Evolutionary conservation across 2,113 vertebrate species (phyloP), one percentile per base, ranked within the genome.

Genomic region (Orientallactaga bullata): DNA sequence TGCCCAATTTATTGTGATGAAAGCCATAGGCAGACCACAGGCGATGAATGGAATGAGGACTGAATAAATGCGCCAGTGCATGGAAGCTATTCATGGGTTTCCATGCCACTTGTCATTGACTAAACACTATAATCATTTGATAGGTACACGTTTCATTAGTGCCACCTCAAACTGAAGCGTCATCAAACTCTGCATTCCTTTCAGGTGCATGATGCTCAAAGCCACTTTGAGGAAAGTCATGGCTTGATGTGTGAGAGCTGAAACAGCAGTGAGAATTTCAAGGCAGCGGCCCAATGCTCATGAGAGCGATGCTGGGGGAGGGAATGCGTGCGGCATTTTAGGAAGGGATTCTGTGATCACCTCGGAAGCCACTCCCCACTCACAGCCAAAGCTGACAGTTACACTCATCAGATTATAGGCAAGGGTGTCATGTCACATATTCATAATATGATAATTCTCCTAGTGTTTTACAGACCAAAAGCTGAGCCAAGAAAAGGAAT

Each of bases 401-500:
- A 71, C 42, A 72, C 65, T 83, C 85, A 68, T 92, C 92, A 94
- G 96, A 96, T 96, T 96, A 94, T 73, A 63, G 32, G 72, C 91
- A 47, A 47, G 55, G 92, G 93, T 92, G 82, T 95, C 74, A 1
- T 60, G 83, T 92, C 95, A 94, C 79, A 86, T 85, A 77, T 87
- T 92, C 93, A 97, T 77, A 79, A 89, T 92, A 69, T 91, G 89
- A 69, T 94, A 95, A 96, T 94, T 94, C 89, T 93, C 86, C 86
- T 95, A 60, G 76, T 55, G 85, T 97, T 96, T 96, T 93, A 93
- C 89, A 95, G 84, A 30, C 84, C 42, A 51, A 85, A 95, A 93
- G 84, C 69, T 85, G 94, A 95, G 85, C 96, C 93, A 91, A 95
- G 60, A 79, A 71, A 88, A 85, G 82, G 58, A 96, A 93, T 71